Evolutionary conservation across 92 coral and sea anemone genomes (phyloP), one percentile per base, ranked within the genome.

Genomic region (Parazoanthus darwini): DNA sequence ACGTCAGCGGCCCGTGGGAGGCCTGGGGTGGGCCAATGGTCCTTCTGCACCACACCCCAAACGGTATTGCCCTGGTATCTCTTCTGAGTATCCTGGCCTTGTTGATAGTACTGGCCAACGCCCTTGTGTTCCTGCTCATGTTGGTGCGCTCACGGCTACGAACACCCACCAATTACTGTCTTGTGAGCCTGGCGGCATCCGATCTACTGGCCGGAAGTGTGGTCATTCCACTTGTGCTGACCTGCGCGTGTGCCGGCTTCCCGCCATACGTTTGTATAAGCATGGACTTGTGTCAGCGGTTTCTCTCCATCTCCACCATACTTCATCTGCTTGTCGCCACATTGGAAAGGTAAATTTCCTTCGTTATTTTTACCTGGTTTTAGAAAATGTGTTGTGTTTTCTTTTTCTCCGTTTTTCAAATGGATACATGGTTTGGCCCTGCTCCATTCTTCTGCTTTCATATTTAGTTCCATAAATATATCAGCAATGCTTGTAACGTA

Each of bases 291-390:
- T 86, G 92, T 67, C 98, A 95, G 54, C 89, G 96, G 50, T 93
- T 92, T 67, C 90, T 92, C 37, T 88, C 96, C 39, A 88, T 91
- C 36, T 88, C 94, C 5, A 95, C 94, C 7, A 93, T 95, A 58
- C 93, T 95, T 5, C 98, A 95, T 86, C 82, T 95, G 82, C 82
- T 93, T 37, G 91, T 93, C 7, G 98, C 98, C 5, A 95, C 98
- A 5, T 80, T 89, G 9, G 98, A 95, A 72, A 84, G 87, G 87
- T 84, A 84, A 22, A 6, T 18, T 36, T 3, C 18, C 80, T 76
- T 76, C 44, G 16, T 76, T 76, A 36, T 2, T 15, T 15, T 36
- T 36, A 33, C 2, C 8, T 36, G 42, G 77, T 33, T 74, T 36
- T 36, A 74, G 59, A 2, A 13, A 54, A 4, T 54, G 16, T 13